Evolutionary conservation across 2,888 invertebrate species (phyloP), one percentile per base, ranked within the genome.

Genomic region (Rhingia rostrata): DNA sequence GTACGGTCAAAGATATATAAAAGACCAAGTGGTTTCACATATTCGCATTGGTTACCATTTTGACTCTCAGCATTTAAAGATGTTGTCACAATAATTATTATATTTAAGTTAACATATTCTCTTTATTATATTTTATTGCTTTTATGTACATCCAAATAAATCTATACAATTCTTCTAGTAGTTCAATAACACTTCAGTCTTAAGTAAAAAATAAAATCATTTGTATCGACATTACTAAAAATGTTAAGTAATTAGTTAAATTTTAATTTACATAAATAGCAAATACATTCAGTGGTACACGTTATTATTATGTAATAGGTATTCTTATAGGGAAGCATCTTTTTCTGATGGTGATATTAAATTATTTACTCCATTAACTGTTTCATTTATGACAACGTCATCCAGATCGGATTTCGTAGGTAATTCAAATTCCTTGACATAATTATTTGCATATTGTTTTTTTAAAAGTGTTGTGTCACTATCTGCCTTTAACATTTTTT

Each of bases 391-490:
- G 9, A 39, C 3, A n/a, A 22, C 39, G 1, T 49, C 39, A 12
- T 39, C 33, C 6, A 39, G 30, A 47, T 22, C 37, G 0, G 7
- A 0, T 47, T 73, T 53, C 14, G 9, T n/a, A 41, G 45, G 12
- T 14, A 53, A 6, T 9, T 56, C 51, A 14, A 78, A 66, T 60
- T 61, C 41, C 0, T 41, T 54, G 33, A 61, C n/a, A 69, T 22
- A 14, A 35, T 66, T 33, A 6, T 61, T n/a, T 30, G 35, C 47
- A 7, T 12, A 4, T 39, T 69, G 75, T 22, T 78, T 82, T 98
- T 87, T 98, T 98, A 4, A 58, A 43, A 91, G 60, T 0, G 90
- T 89, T 4, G 90, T 90, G 64, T 91, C 91, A 9, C 91, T 91
- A n/a, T 90, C 90, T 0, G 90, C 88, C 70, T 90, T 89, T 9